A percentile compares a stretch with the other conserved stretches of the same genome.
phyloP scores from a whole-genome alignment of 1,140 invertebrate genomes.

The Choristoneura fumiferana region DNA sequence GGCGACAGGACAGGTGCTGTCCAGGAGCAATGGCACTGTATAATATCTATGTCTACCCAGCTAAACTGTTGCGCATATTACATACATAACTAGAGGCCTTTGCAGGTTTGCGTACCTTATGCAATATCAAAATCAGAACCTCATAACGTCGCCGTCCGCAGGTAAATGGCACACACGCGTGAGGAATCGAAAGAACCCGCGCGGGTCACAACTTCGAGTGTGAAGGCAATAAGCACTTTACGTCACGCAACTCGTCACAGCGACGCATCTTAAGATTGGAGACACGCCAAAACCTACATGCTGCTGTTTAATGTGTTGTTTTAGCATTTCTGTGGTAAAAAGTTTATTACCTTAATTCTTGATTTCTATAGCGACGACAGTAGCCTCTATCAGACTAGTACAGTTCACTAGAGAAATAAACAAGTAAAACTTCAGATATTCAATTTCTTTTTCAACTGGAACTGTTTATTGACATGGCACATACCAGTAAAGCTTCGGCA shows the following conservation, averaged over 20 bases:
- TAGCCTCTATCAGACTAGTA: too few relatives aligned
- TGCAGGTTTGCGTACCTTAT: neutral
- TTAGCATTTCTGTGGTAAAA: constrained; percentile 9
- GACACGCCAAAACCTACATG: constrained; percentile 1
- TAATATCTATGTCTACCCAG: too few relatives aligned
- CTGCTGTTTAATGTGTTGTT: constrained; percentile 7
- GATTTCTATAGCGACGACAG: neutral
- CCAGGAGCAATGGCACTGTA: too few relatives aligned
- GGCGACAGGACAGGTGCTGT: too few relatives aligned
- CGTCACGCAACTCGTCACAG: constrained; percentile 7
- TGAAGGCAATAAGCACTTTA: constrained; percentile 1
- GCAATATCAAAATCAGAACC: neutral
- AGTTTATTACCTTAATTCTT: constrained; percentile 1
- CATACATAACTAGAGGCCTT: neutral
- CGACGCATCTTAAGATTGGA: constrained; percentile 10
- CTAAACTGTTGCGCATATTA: too few relatives aligned
- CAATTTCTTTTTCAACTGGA: too few relatives aligned
- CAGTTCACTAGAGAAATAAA: too few relatives aligned
- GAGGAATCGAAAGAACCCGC: neutral
- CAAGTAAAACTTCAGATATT: too few relatives aligned
- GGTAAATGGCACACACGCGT: neutral
- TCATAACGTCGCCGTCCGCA: neutral
- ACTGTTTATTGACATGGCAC: too few relatives aligned
- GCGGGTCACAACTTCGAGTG: neutral
- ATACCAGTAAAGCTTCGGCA: too few relatives aligned